phyloP scores from a whole-genome alignment of 2,888 invertebrate genomes.

The Nematopogon swammerdamellus region DNA sequence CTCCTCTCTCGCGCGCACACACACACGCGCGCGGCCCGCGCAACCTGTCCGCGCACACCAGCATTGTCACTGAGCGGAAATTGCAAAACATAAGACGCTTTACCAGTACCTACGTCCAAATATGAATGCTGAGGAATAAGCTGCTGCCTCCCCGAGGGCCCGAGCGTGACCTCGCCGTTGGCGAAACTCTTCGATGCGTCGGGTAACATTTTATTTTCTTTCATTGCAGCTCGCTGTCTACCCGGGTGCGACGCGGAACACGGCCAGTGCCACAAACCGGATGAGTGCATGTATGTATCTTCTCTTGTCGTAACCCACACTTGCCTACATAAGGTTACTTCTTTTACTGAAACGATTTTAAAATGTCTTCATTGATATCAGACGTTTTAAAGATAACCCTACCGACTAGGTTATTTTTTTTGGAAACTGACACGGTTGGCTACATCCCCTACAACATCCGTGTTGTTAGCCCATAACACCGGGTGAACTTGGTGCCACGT shows the following conservation, averaged over 20 bases:
- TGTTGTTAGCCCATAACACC: too few relatives aligned
- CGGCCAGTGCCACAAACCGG: slow-evolving; percentile 88
- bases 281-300: slow-evolving; percentile 93
- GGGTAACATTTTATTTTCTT: slow-evolving; percentile 42
- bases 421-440: too few relatives aligned
- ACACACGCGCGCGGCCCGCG: slow-evolving; percentile 17
- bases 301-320: too few relatives aligned
- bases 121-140: not conserved
- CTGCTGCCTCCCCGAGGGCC: not conserved
- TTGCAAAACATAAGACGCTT: not conserved
- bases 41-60: slow-evolving; percentile 12
- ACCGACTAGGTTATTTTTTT: too few relatives aligned
- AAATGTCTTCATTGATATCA: too few relatives aligned
- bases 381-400: too few relatives aligned
- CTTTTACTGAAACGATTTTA: too few relatives aligned
- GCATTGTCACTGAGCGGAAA: not conserved
- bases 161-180: slow-evolving; percentile 1
- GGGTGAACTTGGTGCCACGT: too few relatives aligned
- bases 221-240: slow-evolving; percentile 81
- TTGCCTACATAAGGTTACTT: too few relatives aligned
- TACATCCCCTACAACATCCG: too few relatives aligned
- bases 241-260: slow-evolving; percentile 89
- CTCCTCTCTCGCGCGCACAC: slow-evolving; percentile 24
- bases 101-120: too few relatives aligned
- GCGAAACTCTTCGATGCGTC: not conserved